phyloP scores from a whole-genome alignment of 2,888 invertebrate species.

The Andricus quercusramuli region DNA sequence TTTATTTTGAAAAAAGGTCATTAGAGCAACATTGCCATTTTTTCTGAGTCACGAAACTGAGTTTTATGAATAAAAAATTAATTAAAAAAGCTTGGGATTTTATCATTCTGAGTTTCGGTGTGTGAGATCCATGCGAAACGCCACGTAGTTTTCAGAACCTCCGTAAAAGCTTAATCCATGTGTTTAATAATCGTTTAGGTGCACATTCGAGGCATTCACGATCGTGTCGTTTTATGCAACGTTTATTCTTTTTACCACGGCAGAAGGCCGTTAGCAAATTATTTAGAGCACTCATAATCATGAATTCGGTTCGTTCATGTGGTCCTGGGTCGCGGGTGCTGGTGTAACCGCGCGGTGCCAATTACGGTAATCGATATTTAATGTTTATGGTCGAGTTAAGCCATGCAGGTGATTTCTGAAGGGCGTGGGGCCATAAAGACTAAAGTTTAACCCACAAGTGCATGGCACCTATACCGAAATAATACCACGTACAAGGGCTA shows the following conservation, averaged over 20 bases:
- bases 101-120: not conserved
- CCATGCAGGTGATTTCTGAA: slow-evolving; percentile 37
- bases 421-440: slow-evolving; percentile 37
- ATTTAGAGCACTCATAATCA: slow-evolving; percentile 65
- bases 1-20: not conserved
- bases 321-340: slow-evolving; percentile 40
- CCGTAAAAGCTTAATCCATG: slow-evolving; percentile 15
- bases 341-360: slow-evolving; percentile 58
- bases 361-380: slow-evolving; percentile 72
- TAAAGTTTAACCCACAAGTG: slow-evolving; percentile 48
- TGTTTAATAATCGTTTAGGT: slow-evolving; percentile 20
- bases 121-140: not conserved
- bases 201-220: not conserved
- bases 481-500: slow-evolving; percentile 43
- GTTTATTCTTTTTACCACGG: slow-evolving; percentile 32
- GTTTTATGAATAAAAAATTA: not conserved
- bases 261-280: slow-evolving; percentile 59
- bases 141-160: not conserved
- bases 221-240: slow-evolving; percentile 22
- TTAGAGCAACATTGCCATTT: not conserved
- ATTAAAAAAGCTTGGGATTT: not conserved
- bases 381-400: slow-evolving; percentile 62
- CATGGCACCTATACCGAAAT: slow-evolving; percentile 40
- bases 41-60: not conserved
- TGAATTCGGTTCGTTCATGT: slow-evolving; percentile 58